Evolutionary conservation across 2,113 vertebrate species (phyloP).

Genomic region (Xiphorhynchus elegans): DNA sequence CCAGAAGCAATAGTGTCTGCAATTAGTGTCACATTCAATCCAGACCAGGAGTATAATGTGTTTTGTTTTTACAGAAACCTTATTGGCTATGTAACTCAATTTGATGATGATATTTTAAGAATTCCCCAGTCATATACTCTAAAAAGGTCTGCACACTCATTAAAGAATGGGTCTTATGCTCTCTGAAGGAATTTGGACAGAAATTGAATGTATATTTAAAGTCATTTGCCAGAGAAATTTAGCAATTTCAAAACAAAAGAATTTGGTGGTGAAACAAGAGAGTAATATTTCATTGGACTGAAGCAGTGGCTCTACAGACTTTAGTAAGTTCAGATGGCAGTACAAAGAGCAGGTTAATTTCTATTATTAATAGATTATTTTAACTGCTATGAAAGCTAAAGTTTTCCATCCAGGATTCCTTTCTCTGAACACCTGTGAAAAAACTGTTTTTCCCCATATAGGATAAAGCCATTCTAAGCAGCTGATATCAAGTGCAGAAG

Average conservation of each 20-base stretch:
- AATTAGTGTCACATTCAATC: constrained; percentile 18
- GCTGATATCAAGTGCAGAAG: neutral
- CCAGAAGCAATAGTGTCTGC: neutral
- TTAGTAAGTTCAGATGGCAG: neutral
- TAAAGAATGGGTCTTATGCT: neutral
- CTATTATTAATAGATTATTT: neutral
- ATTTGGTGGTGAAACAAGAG: neutral
- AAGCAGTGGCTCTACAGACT: neutral
- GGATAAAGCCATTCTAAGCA: neutral
- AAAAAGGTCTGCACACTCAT: constrained; percentile 4
- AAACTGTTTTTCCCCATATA: neutral
- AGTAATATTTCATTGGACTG: neutral
- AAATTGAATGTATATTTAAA: neutral
- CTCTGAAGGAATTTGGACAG: neutral
- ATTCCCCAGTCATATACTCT: constrained; percentile 12
- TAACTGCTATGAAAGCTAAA: neutral
- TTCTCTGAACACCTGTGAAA: neutral
- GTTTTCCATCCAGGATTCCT: neutral
- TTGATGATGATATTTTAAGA: constrained; percentile 14
- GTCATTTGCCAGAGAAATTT: neutral
- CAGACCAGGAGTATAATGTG: neutral
- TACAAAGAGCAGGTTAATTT: neutral
- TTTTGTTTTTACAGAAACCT: constrained; percentile 13
- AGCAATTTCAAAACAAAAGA: neutral
- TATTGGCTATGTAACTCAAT: neutral